Conservation (phyloP, 2,797 vertebrate genomes). For the Megaceryle alcyon region DNA sequence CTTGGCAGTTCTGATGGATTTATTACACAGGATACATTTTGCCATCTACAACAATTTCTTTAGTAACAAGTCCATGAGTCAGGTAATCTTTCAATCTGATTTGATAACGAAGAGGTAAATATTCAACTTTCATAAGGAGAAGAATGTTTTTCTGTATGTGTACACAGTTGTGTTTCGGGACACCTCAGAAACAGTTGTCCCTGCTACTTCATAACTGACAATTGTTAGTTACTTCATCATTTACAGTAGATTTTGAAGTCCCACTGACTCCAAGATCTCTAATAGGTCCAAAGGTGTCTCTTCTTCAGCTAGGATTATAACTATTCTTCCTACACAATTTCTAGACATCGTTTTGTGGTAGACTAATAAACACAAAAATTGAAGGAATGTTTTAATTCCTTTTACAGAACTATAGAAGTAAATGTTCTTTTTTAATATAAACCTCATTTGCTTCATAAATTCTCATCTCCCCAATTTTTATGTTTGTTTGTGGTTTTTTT, state of each 20-base stretch:
- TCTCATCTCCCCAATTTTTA: neutral
- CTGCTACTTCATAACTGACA: neutral
- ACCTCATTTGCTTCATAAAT: neutral
- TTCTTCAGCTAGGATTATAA: neutral
- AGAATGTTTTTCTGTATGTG: neutral
- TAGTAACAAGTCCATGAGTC: neutral
- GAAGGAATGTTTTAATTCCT: neutral
- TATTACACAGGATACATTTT: constrained; percentile 1
- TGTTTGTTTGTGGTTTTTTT: too few relatives aligned
- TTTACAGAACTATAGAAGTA: neutral
- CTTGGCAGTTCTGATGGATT: constrained; percentile 9
- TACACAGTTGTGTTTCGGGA: neutral
- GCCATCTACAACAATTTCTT: neutral
- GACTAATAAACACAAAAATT: neutral
- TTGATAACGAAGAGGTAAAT: constrained; percentile 34
- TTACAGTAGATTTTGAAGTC: neutral
- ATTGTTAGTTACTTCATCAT: neutral
- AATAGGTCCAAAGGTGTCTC: neutral
- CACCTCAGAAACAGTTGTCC: neutral
- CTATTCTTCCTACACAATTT: neutral
- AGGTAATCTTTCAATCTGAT: constrained; percentile 7
- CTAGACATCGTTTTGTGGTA: neutral
- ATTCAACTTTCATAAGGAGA: neutral
- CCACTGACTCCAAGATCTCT: neutral
- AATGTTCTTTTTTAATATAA: neutral